Evolutionary conservation across 2,888 invertebrate genomes (phyloP).

Genomic region (Heliothis peltigera): DNA sequence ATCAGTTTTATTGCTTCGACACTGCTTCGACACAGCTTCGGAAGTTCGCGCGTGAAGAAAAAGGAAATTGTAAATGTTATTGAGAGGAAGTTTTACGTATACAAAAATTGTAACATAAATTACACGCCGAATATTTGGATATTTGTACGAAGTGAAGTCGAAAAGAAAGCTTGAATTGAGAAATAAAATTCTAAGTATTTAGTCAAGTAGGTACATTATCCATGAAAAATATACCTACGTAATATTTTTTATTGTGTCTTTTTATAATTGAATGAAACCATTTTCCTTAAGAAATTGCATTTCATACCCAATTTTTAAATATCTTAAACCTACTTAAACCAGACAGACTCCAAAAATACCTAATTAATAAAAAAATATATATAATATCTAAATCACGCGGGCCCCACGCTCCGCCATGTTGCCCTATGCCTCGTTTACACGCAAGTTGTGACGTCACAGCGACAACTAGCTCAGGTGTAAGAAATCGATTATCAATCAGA

Average conservation of each 20-base stretch:
- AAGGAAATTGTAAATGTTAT: slow-evolving; percentile 20
- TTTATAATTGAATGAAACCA: neutral
- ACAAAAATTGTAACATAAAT: slow-evolving; percentile 16
- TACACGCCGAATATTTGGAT: no score
- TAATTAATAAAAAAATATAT: neutral
- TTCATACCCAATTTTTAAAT: neutral
- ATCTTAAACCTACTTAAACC: neutral
- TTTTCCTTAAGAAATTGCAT: neutral
- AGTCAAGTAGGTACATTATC: no score
- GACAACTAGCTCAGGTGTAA: slow-evolving; percentile 3
- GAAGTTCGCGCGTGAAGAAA: slow-evolving; percentile 6
- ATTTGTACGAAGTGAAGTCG: no score
- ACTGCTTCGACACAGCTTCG: slow-evolving; percentile 9
- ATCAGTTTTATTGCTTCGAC: no score
- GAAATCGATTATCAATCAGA: slow-evolving; percentile 30
- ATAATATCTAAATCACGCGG: slow-evolving; percentile 35
- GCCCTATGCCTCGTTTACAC: neutral
- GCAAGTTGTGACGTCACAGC: slow-evolving; percentile 12
- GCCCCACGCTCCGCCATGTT: slow-evolving; percentile 20
- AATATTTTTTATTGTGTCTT: neutral
- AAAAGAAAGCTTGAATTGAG: no score
- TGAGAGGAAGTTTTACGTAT: slow-evolving; percentile 1
- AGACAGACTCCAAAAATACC: slow-evolving; percentile 1
- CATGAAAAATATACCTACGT: no score
- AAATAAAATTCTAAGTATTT: no score